Evolutionary conservation across 2,888 invertebrate species (phyloP), one percentile per base, ranked within the genome.

Genomic region (Plusia festucae): DNA sequence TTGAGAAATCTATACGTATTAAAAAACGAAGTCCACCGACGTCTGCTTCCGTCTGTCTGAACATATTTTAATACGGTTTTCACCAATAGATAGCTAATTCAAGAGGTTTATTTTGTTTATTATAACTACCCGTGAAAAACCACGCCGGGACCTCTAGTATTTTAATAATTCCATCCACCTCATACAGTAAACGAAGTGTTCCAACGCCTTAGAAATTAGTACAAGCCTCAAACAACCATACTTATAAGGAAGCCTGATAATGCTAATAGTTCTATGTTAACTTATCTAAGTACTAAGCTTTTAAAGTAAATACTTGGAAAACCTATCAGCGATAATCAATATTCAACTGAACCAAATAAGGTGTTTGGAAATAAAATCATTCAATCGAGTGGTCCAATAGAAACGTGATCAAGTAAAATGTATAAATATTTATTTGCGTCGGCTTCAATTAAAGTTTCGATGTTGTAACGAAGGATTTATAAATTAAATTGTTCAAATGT

Each of bases 191-290:
- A 55, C 4, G 15, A 53, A 8, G 16, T 32, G 56, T n/a, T n/a
- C 20, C 30, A 49, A 57, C 5, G 2, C 53, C 46, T 6, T 53
- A 54, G 63, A 64, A 73, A 76, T 73, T 58, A 49, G 68, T 63
- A 52, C 24, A 57, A 63, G 68, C 73, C 56, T 76, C 65, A 78
- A 74, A 46, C 6, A 9, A 34, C 20, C 2, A 40, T 60, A 63
- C 85, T 78, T 85, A 84, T 83, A 87, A 82, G 87, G 87, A 76
- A 83, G 76, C 73, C 67, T 78, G 82, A 83, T 84, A 86, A 78
- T 76, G 73, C 75, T 84, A 84, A 85, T 84, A 80, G 73, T 70
- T n/a, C 1, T 55, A 55, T 78, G 78, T 78, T 76, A 73, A 77
- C 65, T 77, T 81, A 81, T 82, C 82, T 78, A 24, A 60, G 65